Evolutionary conservation across 1,140 invertebrate genomes (phyloP).

Genomic region (Oryzaephilus surinamensis): DNA sequence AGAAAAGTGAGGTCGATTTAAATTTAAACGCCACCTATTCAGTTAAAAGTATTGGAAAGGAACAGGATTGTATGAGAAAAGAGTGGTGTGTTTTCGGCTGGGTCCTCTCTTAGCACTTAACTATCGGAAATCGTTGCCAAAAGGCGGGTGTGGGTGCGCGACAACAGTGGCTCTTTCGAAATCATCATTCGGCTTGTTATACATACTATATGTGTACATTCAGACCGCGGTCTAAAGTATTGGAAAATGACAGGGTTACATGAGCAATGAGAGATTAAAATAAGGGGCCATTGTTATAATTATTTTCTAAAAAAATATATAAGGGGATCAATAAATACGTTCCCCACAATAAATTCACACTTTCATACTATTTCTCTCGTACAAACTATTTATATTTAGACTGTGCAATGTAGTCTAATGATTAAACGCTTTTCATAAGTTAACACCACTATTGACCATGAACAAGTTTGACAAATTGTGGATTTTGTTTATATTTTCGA

Average conservation of each 20-base stretch:
- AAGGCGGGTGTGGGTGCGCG: no score
- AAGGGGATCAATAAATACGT: no score
- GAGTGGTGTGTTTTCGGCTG: constrained; percentile 8
- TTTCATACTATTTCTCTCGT: no score
- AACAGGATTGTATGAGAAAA: constrained; percentile 13
- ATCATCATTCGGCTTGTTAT: neutral
- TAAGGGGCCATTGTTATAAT: no score
- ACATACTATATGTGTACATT: no score
- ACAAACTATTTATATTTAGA: no score
- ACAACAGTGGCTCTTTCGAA: constrained; percentile 4
- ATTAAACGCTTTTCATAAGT: no score
- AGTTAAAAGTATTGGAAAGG: constrained; percentile 22
- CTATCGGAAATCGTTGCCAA: constrained; percentile 22
- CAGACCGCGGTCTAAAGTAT: constrained; percentile 4
- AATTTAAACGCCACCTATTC: constrained; percentile 8
- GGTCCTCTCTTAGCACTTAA: constrained; percentile 1
- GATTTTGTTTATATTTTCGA: constrained; percentile 1
- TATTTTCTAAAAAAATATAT: no score
- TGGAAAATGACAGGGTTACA: constrained; percentile 16
- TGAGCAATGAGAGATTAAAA: constrained; percentile 2
- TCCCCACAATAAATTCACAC: no score
- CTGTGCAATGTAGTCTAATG: no score
- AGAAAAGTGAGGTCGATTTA: no score
- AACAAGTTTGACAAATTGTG: neutral
- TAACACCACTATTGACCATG: no score